These are phyloP conservation scores for Prunella himalayana DNA, from an alignment of 2,113 vertebrate genomes.

Conservation along the genomic window DNA sequence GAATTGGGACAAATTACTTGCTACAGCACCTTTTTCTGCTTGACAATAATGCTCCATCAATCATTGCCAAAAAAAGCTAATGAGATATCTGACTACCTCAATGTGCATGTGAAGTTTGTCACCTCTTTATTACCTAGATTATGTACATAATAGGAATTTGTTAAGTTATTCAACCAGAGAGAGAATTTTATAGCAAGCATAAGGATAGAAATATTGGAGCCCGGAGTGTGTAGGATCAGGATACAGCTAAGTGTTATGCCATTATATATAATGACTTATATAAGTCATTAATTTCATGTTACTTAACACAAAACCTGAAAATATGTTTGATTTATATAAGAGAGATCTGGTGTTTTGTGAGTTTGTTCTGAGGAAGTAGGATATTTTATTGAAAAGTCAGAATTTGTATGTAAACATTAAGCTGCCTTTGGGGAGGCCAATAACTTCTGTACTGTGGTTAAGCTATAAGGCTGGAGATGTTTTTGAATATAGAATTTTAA, in stretches of 20 bases:
- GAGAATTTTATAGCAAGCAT: background rate
- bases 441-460: background rate
- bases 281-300: background rate
- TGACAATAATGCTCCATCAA: background rate
- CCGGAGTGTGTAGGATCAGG: background rate
- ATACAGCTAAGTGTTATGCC: background rate
- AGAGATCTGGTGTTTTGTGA: background rate
- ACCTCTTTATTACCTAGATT: slow-evolving; percentile 21
- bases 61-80: slow-evolving; percentile 6
- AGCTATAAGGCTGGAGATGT: background rate
- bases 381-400: background rate
- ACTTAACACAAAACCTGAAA: background rate
- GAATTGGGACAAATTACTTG: background rate
- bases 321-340: background rate
- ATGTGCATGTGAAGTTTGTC: background rate
- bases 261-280: background rate
- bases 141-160: background rate
- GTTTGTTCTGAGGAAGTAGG: background rate
- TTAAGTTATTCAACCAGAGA: background rate
- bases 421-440: background rate
- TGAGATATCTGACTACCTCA: background rate
- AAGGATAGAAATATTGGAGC: background rate
- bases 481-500: background rate
- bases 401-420: background rate
- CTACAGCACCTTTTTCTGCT: background rate